phyloP scores from a whole-genome alignment of 2,113 vertebrate species.

The Cyphomyrus plagiostoma region DNA sequence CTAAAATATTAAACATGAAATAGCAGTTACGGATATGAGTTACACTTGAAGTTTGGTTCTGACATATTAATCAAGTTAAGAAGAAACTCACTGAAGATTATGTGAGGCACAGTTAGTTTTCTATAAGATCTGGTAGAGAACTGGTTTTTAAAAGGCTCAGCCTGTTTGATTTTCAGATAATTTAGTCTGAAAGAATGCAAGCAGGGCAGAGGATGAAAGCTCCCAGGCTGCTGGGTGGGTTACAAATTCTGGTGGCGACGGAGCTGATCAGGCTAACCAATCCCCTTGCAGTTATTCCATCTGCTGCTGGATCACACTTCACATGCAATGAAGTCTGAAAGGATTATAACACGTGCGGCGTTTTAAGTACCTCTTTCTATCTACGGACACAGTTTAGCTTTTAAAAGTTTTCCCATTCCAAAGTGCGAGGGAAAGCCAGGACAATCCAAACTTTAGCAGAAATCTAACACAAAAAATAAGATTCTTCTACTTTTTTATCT shows the following conservation, averaged over 20 bases:
- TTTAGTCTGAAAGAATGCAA: too few species aligned
- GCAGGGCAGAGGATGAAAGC: too few species aligned
- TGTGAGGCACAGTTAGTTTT: background rate
- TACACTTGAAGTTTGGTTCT: background rate
- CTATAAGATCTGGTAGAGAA: background rate
- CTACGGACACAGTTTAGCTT: background rate
- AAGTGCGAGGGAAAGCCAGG: background rate
- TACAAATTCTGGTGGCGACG: too few species aligned
- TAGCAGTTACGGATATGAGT: background rate
- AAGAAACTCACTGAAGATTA: background rate
- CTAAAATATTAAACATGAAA: background rate
- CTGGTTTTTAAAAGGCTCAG: background rate
- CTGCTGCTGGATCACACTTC: background rate
- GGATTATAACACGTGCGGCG: background rate
- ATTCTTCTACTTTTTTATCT: background rate
- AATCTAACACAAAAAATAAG: background rate
- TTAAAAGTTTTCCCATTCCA: background rate
- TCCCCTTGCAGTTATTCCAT: background rate
- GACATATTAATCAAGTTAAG: background rate
- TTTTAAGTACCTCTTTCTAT: background rate
- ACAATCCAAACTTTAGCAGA: background rate
- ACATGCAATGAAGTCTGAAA: background rate
- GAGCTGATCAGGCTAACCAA: background rate
- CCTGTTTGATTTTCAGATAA: too few species aligned
- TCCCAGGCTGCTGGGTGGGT: too few species aligned